A percentile compares a stretch with the other conserved stretches of the same genome.
These are phyloP conservation scores for Carassius gibelio DNA, from an alignment of 2,113 vertebrate genomes.

Conservation along the genomic window DNA sequence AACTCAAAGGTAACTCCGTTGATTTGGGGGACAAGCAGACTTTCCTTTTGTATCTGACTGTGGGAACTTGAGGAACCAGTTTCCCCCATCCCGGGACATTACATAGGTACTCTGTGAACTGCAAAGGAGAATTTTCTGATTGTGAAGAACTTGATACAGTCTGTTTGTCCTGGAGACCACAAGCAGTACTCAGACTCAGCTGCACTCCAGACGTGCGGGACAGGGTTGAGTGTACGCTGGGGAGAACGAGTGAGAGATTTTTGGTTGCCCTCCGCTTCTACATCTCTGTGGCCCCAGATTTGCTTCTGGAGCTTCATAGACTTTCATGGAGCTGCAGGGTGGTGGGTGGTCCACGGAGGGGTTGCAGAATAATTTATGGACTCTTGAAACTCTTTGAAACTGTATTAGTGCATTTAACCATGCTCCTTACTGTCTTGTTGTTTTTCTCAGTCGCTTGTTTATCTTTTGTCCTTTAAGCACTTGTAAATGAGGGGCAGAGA, in stretches of 20 bases:
- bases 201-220: conserved; percentile 51
- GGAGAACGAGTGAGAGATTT: background rate
- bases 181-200: conserved; percentile 46
- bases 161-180: conserved; percentile 18
- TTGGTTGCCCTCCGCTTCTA: too few relatives aligned
- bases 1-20: background rate
- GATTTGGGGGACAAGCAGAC: conserved; percentile 40
- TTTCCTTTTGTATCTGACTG: conserved; percentile 29
- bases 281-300: background rate
- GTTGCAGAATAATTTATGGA: conserved; percentile 24
- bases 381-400: conserved; percentile 1
- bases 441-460: conserved; percentile 13
- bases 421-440: background rate
- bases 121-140: background rate
- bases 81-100: conserved; percentile 12
- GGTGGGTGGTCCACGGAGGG: conserved; percentile 50
- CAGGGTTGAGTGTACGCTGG: background rate
- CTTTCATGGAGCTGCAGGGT: conserved; percentile 18
- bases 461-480: conserved; percentile 51
- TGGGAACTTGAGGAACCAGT: conserved; percentile 33
- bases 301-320: conserved; percentile 24
- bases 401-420: background rate
- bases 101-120: conserved; percentile 4
- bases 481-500: conserved; percentile 47
- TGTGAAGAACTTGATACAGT: background rate